These are phyloP conservation scores for Tapirus indicus DNA, from an alignment of 2,797 vertebrate genomes.

Conservation along the genomic window DNA sequence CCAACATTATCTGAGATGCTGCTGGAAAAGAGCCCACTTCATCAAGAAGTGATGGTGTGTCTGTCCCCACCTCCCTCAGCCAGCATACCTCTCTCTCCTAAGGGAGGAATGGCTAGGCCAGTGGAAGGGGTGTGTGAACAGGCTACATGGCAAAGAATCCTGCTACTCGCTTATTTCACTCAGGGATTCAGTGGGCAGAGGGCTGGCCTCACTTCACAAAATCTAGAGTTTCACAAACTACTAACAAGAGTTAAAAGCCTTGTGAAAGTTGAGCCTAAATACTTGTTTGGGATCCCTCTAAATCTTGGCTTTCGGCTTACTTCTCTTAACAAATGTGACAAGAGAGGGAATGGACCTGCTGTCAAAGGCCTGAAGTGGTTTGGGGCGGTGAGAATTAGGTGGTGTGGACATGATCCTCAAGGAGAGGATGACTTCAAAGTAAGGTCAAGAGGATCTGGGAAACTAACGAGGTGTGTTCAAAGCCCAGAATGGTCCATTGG, in stretches of 20 bases:
- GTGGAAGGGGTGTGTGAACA: background rate
- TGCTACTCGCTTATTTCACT: background rate
- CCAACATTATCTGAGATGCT: background rate
- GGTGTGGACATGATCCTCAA: background rate
- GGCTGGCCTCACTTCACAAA: background rate
- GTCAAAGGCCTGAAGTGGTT: background rate
- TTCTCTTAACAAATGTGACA: background rate
- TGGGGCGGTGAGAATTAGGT: background rate
- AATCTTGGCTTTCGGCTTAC: background rate
- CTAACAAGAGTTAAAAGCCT: background rate
- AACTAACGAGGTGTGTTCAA: background rate
- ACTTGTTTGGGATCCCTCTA: background rate
- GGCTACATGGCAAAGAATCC: background rate
- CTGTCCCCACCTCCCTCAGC: background rate
- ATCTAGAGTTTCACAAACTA: background rate
- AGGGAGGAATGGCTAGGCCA: background rate
- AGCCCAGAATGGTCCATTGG: background rate
- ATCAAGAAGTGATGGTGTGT: background rate
- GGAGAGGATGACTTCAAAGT: constrained; percentile 17
- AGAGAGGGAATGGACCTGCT: background rate
- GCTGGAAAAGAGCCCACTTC: background rate
- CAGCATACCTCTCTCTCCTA: background rate
- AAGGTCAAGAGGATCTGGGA: constrained; percentile 36
- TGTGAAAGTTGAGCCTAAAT: background rate
- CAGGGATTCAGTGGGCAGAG: background rate